Conservation (phyloP, 2,113 vertebrate genomes). For the Budorcas taxicolor region DNA sequence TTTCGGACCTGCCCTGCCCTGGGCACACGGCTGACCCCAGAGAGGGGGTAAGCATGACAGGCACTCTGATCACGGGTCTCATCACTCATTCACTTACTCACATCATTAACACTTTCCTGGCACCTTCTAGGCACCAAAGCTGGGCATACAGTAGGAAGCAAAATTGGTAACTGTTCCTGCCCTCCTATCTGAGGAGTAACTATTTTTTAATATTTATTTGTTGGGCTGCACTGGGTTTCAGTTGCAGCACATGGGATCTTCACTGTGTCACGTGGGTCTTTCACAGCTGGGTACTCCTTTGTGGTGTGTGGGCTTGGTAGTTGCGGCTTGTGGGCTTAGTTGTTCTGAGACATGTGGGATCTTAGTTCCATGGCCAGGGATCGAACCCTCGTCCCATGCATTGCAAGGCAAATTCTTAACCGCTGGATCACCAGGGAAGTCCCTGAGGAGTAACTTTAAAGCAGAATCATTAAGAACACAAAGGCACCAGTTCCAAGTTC, state of each 20-base stretch:
- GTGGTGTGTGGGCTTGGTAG: background rate
- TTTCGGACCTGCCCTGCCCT: background rate
- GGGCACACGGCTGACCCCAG: accelerated
- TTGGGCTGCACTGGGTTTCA: background rate
- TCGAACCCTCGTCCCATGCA: background rate
- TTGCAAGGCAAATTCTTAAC: background rate
- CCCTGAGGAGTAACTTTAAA: background rate
- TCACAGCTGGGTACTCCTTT: background rate
- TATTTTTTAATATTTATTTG: background rate
- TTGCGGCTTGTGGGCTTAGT: background rate
- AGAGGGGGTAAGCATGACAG: background rate
- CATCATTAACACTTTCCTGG: background rate
- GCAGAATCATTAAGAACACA: background rate
- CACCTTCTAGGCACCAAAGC: background rate
- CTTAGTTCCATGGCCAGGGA: background rate
- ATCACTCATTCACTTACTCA: background rate
- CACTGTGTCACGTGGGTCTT: background rate
- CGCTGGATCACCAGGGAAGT: background rate
- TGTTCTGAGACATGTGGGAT: background rate
- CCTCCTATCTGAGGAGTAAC: background rate
- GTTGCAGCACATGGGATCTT: background rate
- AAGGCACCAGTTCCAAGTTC: background rate
- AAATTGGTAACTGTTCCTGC: background rate
- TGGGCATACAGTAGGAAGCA: background rate
- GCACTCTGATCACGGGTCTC: background rate